These are phyloP conservation scores for Burhinus bistriatus DNA, from an alignment of 2,113 vertebrate genomes.

Conservation along the genomic window DNA sequence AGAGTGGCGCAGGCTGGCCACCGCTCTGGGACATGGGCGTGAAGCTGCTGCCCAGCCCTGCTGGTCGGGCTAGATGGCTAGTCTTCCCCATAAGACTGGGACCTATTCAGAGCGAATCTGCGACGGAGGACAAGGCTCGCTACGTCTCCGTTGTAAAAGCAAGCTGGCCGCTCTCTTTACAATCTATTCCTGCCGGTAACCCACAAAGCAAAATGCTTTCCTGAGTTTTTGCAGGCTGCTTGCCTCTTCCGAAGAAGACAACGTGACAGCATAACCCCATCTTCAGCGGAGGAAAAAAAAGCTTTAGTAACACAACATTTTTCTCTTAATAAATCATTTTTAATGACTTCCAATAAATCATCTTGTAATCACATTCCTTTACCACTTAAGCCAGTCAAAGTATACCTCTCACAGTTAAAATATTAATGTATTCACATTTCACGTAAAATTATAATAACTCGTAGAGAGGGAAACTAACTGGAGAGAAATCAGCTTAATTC, in stretches of 20 bases:
- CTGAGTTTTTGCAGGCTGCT: background rate
- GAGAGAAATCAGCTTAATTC: conserved; percentile 19
- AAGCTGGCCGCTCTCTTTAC: background rate
- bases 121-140: background rate
- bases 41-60: background rate
- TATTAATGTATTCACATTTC: conserved; percentile 64
- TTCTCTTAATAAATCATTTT: conserved; percentile 68
- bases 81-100: background rate
- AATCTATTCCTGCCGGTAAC: background rate
- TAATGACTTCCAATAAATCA: conserved; percentile 70
- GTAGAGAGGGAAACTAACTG: conserved; percentile 32
- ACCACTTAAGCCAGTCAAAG: conserved; percentile 66
- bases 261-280: background rate
- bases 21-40: background rate
- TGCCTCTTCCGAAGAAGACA: background rate
- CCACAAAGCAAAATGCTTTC: background rate
- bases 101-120: background rate
- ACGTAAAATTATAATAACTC: conserved; percentile 36
- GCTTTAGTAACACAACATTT: conserved; percentile 45
- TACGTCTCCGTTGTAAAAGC: background rate
- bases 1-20: background rate
- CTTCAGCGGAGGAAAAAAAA: background rate
- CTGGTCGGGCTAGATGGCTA: accelerated
- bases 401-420: conserved; percentile 48
- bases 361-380: conserved; percentile 59